Base-by-base conservation (phyloP, 2,113 vertebrate species). In the Psettodes erumei region DNA sequence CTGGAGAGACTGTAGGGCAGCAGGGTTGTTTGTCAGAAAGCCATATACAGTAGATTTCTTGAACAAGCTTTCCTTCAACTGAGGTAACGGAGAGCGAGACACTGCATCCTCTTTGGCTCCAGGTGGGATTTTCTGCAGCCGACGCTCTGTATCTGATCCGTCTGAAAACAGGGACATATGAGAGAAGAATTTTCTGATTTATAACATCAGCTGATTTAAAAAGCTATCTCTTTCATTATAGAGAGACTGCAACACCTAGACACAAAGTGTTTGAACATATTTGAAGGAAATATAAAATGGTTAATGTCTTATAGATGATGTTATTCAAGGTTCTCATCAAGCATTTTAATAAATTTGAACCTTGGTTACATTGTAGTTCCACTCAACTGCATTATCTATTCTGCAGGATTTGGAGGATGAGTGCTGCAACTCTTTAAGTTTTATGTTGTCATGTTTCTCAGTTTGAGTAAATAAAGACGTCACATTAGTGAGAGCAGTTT, bases 1-100 rank as follows among this genome's bases (percentile, higher is more conserved):
- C n/a, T n/a, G n/a, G n/a, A 74, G 54, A 69, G 62, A 30, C 51
- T 38, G 53, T 43, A 42, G 43, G 51, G 68, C 60, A 47, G 33
- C 21, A 33, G 67, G 48, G 48, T 27, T 66, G 45, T 67, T 65
- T 71, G 66, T 77, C 42, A 35, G 35, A 10, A 30, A 53, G 48
- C 42, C 38, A 66, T 56, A 21, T 69, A 55, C 63, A 47, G 56
- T 25, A 60, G 9, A 48, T 33, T 40, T 78, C 12, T 53, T 42
- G 23, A 68, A 59, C 7, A 32, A 33, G 21, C n/a, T 32, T 25
- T 23, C 15, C 30, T 18, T 45, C 25, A 68, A 25, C 13, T 40
- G 8, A 69, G 50, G 35, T 18, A n/a, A 15, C 23, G 59, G 3
- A 28, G 11, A 32, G 59, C 9, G 5, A 32, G 51, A 51, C 1